These are phyloP conservation scores for Zosterops pallidus DNA, from an alignment of 2,113 vertebrate genomes.

Conservation along the genomic window DNA sequence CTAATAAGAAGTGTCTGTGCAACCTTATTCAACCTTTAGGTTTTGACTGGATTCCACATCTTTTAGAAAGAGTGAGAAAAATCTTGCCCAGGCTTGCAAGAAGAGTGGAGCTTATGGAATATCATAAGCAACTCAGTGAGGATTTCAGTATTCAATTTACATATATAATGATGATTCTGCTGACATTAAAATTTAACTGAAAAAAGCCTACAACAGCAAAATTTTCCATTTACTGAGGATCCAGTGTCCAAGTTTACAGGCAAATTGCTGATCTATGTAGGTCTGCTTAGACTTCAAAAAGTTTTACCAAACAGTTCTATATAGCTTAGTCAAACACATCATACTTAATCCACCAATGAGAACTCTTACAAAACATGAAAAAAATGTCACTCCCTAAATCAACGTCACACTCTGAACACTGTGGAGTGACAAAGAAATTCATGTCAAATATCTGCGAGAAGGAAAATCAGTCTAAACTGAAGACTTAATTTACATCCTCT, in stretches of 20 bases:
- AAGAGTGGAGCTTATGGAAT: background rate
- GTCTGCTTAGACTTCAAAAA: background rate
- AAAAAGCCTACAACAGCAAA: background rate
- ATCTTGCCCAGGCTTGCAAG: conserved; percentile 3
- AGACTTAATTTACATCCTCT: background rate
- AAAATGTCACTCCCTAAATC: background rate
- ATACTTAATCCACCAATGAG: background rate
- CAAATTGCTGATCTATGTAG: background rate
- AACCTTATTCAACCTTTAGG: background rate
- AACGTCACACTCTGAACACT: background rate
- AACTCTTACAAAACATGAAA: background rate
- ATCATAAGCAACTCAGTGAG: background rate
- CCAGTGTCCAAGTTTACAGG: background rate
- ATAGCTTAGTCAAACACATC: background rate
- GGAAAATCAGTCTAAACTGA: background rate
- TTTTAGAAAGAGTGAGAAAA: background rate
- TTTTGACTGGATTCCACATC: conserved; percentile 21
- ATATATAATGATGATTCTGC: background rate
- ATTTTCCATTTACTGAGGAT: background rate
- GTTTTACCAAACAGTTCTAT: background rate
- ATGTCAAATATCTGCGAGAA: background rate
- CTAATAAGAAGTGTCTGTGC: background rate
- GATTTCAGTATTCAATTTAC: background rate
- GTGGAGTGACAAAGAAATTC: background rate
- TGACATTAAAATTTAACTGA: background rate